phyloP scores from a whole-genome alignment of 2,888 invertebrate genomes.

The Aphodius sticticus region DNA sequence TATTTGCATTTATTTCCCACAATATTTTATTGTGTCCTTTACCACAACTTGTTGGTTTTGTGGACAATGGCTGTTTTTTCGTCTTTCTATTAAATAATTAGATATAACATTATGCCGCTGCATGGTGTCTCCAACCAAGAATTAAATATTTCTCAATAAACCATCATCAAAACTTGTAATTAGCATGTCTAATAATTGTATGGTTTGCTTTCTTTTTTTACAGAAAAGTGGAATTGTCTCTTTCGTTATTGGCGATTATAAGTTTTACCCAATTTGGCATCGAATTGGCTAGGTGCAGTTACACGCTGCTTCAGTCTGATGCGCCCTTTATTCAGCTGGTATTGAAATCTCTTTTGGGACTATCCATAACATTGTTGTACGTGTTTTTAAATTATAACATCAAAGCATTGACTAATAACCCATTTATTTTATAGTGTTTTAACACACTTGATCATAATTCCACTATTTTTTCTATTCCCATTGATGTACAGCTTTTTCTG shows the following conservation, averaged over 20 bases:
- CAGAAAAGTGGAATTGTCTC: conserved; percentile 45
- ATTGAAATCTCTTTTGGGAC: conserved; percentile 29
- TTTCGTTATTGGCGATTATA: conserved; percentile 42
- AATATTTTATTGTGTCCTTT: too few relatives aligned
- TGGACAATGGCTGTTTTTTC: too few relatives aligned
- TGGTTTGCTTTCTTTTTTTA: conserved; percentile 27
- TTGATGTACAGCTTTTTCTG: conserved; percentile 38
- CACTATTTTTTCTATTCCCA: conserved; percentile 40
- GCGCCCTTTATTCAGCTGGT: conserved; percentile 28
- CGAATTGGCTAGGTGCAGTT: conserved; percentile 42
- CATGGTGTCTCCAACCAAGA: too few relatives aligned
- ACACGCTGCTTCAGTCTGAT: conserved; percentile 38
- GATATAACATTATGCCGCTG: too few relatives aligned
- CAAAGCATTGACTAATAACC: background rate
- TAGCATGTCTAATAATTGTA: background rate
- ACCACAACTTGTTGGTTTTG: too few relatives aligned
- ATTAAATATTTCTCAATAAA: too few relatives aligned
- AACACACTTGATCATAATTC: conserved; percentile 40
- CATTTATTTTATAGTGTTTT: conserved; percentile 32
- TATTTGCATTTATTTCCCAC: too few relatives aligned
- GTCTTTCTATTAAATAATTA: too few relatives aligned
- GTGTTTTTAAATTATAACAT: conserved; percentile 11
- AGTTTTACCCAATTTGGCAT: conserved; percentile 42
- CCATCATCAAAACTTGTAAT: too few relatives aligned
- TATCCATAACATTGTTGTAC: conserved; percentile 34